Percentiles rank a stretch among this genome's conserved stretches.
Conservation (phyloP, 1,140 invertebrate genomes). For the Temnothorax nylanderi region DNA sequence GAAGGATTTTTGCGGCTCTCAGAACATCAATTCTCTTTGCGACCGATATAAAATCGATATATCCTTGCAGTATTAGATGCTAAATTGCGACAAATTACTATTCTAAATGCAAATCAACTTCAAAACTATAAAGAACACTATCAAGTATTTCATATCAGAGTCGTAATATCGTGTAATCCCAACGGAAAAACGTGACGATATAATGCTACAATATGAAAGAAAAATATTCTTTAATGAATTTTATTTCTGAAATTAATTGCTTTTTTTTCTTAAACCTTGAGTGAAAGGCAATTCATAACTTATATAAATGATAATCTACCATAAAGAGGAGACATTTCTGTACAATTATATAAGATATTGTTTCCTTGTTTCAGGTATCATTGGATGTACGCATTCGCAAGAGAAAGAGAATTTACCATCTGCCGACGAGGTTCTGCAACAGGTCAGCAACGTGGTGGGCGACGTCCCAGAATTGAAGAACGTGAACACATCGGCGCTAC, state of each 20-base stretch:
- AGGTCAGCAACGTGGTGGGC: constrained; percentile 65
- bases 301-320: not conserved
- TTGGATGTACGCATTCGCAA: constrained; percentile 36
- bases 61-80: not conserved
- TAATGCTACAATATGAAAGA: not conserved
- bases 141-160: not conserved
- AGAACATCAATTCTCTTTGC: not conserved
- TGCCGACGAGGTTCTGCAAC: constrained; percentile 59
- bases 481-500: constrained; percentile 73
- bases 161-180: not conserved
- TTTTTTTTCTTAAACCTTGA: not conserved
- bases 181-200: not conserved
- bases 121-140: not conserved
- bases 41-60: not conserved
- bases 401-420: constrained; percentile 56
- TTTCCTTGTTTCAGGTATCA: constrained; percentile 53
- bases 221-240: not conserved
- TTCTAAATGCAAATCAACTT: not conserved
- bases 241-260: not conserved
- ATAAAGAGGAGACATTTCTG: not conserved
- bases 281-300: not conserved
- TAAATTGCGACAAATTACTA: not conserved
- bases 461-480: constrained; percentile 63
- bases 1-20: not conserved
- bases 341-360: not conserved